A percentile compares a stretch with the other conserved stretches of the same genome.
phyloP scores from a whole-genome alignment of 2,888 invertebrate genomes.

The Synergus laeviventris region DNA sequence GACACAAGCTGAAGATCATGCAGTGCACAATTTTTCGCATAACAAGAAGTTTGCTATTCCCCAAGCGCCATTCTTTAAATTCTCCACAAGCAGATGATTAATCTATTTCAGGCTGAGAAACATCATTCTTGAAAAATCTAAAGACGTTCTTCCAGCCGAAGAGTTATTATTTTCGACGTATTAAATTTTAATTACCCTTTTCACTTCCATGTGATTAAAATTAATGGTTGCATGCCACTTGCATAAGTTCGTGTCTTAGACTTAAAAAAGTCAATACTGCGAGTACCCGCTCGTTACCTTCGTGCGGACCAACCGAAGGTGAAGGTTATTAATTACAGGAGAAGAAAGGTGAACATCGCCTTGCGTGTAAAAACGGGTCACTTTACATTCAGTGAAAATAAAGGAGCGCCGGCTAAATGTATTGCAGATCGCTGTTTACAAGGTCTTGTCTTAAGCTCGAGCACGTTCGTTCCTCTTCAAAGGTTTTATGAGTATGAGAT shows the following conservation, averaged over 20 bases:
- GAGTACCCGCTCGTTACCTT: conserved; percentile 9
- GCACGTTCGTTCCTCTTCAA: conserved; percentile 9
- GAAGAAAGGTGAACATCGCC: conserved; percentile 17
- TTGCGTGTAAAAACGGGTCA: conserved; percentile 17
- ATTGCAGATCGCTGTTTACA: conserved; percentile 9
- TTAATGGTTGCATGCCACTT: conserved; percentile 14
- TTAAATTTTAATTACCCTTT: conserved; percentile 13
- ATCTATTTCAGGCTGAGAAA: not conserved
- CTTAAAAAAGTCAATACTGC: conserved; percentile 1
- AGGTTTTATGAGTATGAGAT: not conserved
- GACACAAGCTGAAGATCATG: too few species aligned
- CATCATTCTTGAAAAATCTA: not conserved
- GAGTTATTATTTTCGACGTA: conserved; percentile 4
- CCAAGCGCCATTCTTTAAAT: not conserved
- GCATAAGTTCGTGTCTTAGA: conserved; percentile 12
- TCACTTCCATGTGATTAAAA: conserved; percentile 7
- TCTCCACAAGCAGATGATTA: not conserved
- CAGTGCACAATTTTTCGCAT: not conserved
- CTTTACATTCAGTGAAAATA: conserved; percentile 9
- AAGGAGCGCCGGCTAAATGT: conserved; percentile 8
- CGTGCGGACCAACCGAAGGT: not conserved
- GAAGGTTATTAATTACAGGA: conserved; percentile 9
- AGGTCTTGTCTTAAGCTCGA: not conserved
- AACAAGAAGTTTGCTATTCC: not conserved
- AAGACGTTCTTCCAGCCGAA: not conserved